Evolutionary conservation across 1,140 invertebrate genomes (phyloP).

Genomic region (Drosophila repletoides): DNA sequence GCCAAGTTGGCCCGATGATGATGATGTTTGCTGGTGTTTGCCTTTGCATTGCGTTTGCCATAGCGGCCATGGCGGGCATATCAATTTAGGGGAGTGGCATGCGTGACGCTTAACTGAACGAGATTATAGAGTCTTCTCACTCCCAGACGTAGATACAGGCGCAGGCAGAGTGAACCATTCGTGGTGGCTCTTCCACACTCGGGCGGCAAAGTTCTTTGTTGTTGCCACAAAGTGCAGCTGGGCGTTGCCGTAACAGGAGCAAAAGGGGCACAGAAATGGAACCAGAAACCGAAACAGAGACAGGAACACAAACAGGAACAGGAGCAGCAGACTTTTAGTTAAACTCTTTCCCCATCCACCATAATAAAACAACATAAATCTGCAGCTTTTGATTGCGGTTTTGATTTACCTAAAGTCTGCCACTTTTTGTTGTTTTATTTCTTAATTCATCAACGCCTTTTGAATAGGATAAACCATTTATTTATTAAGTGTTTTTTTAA

Average conservation of each 20-base stretch:
- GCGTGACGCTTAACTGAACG: slow-evolving; percentile 75
- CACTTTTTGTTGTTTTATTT: slow-evolving; percentile 3
- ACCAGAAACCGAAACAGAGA: neutral
- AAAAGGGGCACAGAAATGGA: neutral
- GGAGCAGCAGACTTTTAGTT: slow-evolving; percentile 24
- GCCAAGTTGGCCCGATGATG: slow-evolving; percentile 57
- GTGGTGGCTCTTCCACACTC: no score
- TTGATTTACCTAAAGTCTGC: slow-evolving; percentile 35
- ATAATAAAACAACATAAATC: neutral
- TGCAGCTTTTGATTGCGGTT: slow-evolving; percentile 30
- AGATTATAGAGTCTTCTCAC: slow-evolving; percentile 69
- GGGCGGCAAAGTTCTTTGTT: slow-evolving; percentile 73
- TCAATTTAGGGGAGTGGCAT: slow-evolving; percentile 79
- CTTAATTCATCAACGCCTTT: slow-evolving; percentile 25
- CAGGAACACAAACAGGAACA: slow-evolving; percentile 11
- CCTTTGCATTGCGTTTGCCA: slow-evolving; percentile 61
- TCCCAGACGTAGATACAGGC: slow-evolving; percentile 4
- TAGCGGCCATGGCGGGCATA: slow-evolving; percentile 64
- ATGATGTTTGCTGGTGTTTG: slow-evolving; percentile 67
- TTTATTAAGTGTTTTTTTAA: no score
- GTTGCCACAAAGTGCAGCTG: slow-evolving; percentile 50
- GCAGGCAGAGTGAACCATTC: no score
- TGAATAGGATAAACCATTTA: neutral
- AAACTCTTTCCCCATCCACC: slow-evolving; percentile 4
- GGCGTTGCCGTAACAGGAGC: slow-evolving; percentile 57